phyloP scores from a whole-genome alignment of 2,888 invertebrate species.

The Tipula lateralis region DNA sequence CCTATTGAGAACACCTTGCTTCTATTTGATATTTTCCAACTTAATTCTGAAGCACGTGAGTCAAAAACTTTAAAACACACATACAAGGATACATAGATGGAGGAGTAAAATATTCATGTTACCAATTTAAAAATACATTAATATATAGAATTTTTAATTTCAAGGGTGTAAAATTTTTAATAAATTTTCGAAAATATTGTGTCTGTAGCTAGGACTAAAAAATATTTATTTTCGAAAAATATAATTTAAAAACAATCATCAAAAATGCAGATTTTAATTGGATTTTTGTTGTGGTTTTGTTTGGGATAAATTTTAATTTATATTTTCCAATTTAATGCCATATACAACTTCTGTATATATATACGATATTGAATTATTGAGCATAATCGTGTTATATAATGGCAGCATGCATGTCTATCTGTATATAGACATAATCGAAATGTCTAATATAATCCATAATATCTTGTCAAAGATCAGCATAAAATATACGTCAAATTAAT shows the following conservation, averaged over 20 bases:
- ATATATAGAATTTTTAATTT: slow-evolving; percentile 19
- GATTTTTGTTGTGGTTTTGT: neutral
- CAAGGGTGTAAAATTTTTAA: slow-evolving; percentile 4
- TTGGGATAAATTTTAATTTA: neutral
- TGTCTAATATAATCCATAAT: neutral
- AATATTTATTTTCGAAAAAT: neutral
- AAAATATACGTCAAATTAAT: neutral
- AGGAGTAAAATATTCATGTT: neutral
- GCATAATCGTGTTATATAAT: neutral
- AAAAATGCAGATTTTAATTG: slow-evolving; percentile 24
- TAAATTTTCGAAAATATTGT: slow-evolving; percentile 1
- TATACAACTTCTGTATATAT: neutral
- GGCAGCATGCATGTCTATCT: neutral
- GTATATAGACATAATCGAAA: neutral
- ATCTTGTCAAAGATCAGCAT: neutral
- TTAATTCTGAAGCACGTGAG: neutral
- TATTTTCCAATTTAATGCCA: slow-evolving; percentile 15
- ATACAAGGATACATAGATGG: neutral
- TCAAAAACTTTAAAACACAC: neutral
- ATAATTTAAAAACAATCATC: slow-evolving; percentile 19
- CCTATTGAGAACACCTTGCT: too few relatives aligned
- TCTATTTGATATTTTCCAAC: too few relatives aligned
- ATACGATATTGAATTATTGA: neutral
- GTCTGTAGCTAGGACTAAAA: neutral
- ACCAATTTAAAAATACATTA: slow-evolving; percentile 13